A percentile compares a stretch with the other conserved stretches of the same genome.
phyloP scores from a whole-genome alignment of 2,888 invertebrate genomes.

The Formica aserva region DNA sequence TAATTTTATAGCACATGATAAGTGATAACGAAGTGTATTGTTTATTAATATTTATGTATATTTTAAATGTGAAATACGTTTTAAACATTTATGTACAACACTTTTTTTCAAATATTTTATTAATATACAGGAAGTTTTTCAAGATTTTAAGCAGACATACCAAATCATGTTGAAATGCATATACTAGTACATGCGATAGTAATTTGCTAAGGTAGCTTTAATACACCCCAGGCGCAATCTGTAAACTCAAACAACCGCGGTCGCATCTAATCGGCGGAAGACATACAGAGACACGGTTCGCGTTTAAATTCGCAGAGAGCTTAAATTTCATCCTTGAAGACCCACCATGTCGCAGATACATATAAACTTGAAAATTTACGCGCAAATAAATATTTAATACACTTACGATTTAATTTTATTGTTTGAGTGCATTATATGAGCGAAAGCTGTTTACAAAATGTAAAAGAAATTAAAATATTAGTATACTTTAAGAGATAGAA shows the following conservation, averaged over 20 bases:
- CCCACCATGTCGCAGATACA: slow-evolving; percentile 16
- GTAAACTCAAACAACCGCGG: slow-evolving; percentile 76
- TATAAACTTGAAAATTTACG: slow-evolving; percentile 10
- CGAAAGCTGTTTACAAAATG: not conserved
- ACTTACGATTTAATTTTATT: slow-evolving; percentile 4
- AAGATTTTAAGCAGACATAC: not conserved
- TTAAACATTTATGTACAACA: not conserved
- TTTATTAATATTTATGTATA: not conserved
- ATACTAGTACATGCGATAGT: slow-evolving; percentile 59
- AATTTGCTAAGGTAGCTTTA: slow-evolving; percentile 74
- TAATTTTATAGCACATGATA: not conserved
- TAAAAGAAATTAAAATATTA: not conserved
- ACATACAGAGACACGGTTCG: slow-evolving; percentile 67
- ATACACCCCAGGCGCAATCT: slow-evolving; percentile 75
- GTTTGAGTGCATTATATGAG: not conserved
- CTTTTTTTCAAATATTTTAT: not conserved
- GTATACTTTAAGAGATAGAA: not conserved
- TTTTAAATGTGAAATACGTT: not conserved
- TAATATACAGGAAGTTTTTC: not conserved
- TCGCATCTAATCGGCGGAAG: slow-evolving; percentile 71
- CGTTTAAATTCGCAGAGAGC: slow-evolving; percentile 73
- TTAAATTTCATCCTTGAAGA: slow-evolving; percentile 68
- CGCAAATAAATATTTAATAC: slow-evolving; percentile 13
- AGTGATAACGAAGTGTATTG: not conserved
- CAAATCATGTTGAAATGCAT: slow-evolving; percentile 25